These are phyloP conservation scores for Melipona quadrifasciata DNA, from an alignment of 1,140 invertebrate genomes.

Conservation along the genomic window DNA sequence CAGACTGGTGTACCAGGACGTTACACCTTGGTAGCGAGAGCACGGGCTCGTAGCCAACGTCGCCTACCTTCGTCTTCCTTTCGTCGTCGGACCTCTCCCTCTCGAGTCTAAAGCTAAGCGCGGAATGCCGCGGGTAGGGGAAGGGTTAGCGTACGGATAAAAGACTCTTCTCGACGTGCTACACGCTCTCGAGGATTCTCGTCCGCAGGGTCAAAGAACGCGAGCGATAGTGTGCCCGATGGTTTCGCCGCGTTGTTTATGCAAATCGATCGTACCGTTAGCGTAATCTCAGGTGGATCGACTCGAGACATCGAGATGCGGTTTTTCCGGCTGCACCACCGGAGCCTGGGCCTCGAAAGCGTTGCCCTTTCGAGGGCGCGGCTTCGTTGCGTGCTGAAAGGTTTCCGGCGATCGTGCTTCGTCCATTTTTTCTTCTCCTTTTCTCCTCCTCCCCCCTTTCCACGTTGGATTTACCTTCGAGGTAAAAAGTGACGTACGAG, in stretches of 20 bases:
- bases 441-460: neutral
- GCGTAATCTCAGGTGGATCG: conserved; percentile 18
- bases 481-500: too few species aligned
- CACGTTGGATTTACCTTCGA: neutral
- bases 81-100: conserved; percentile 42
- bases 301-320: neutral
- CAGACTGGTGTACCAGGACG: conserved; percentile 74
- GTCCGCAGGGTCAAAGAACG: conserved; percentile 51
- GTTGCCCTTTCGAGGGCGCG: neutral
- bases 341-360: neutral
- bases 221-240: conserved; percentile 37
- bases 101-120: conserved; percentile 41
- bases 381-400: neutral
- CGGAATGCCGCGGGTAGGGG: conserved; percentile 29
- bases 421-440: neutral
- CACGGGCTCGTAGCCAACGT: conserved; percentile 29
- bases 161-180: conserved; percentile 36
- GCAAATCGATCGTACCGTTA: conserved; percentile 48
- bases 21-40: conserved; percentile 65
- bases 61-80: neutral
- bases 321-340: neutral
- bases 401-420: neutral
- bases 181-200: conserved; percentile 40
- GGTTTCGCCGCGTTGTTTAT: conserved; percentile 47
- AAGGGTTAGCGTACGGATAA: conserved; percentile 42